phyloP scores from a whole-genome alignment of 1,140 invertebrate species.

The Philopotamus ludificatus region DNA sequence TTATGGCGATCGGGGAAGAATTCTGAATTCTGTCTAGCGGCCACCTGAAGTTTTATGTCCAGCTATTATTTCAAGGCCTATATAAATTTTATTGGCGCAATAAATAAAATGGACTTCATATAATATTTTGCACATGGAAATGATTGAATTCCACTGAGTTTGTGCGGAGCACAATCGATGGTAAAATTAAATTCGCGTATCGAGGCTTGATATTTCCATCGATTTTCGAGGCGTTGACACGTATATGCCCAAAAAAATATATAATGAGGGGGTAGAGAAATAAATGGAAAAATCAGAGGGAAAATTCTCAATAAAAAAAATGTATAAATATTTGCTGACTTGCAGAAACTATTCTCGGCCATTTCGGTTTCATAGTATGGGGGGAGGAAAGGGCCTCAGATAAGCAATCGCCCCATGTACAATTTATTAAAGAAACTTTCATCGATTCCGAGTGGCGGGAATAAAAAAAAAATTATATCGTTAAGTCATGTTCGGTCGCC shows the following conservation, averaged over 20 bases:
- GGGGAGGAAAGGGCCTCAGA: not conserved
- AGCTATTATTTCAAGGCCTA: not conserved
- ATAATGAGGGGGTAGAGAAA: too few relatives aligned
- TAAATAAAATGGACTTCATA: not conserved
- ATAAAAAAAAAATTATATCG: too few relatives aligned
- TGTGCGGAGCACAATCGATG: too few relatives aligned
- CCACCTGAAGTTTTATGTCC: too few relatives aligned
- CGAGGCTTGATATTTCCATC: not conserved
- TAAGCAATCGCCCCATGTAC: not conserved
- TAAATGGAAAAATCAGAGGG: not conserved
- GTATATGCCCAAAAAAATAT: too few relatives aligned
- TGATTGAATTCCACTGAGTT: too few relatives aligned
- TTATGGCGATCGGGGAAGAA: too few relatives aligned
- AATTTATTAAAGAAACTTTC: not conserved
- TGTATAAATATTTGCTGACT: conserved; percentile 2
- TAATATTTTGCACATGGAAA: not conserved
- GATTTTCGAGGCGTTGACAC: not conserved
- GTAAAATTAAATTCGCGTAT: not conserved
- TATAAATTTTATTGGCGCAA: not conserved
- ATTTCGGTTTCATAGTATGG: not conserved
- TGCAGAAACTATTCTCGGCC: not conserved
- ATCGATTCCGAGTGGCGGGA: too few relatives aligned
- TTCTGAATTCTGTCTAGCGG: not conserved
- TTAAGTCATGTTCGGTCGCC: too few relatives aligned
- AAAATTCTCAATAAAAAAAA: not conserved